Conservation (phyloP, 2,113 vertebrate species). For the Rissa tridactyla region DNA sequence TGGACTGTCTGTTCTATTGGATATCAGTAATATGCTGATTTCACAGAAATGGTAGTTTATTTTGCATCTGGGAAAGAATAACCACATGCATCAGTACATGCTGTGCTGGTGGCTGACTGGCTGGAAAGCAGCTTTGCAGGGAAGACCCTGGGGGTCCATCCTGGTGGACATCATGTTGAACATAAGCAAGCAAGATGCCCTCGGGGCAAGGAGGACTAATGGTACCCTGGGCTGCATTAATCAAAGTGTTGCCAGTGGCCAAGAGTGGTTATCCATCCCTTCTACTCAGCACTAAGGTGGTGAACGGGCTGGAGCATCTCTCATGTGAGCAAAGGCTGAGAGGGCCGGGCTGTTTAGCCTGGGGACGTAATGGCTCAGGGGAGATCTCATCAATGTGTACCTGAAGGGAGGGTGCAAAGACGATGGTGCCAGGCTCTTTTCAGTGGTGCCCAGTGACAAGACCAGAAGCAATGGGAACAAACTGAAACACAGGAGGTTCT, state of each 20-base stretch:
- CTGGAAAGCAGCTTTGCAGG: background rate
- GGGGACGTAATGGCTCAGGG: background rate
- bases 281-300: background rate
- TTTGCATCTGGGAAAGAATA: background rate
- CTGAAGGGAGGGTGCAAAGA: background rate
- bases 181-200: background rate
- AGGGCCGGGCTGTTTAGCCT: background rate
- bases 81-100: background rate
- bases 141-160: background rate
- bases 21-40: background rate
- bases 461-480: background rate
- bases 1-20: background rate
- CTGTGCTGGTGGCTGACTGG: background rate
- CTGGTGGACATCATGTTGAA: background rate
- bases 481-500: background rate
- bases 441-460: background rate
- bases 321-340: background rate
- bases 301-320: background rate
- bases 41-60: background rate
- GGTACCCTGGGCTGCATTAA: background rate
- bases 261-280: background rate
- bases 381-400: too few relatives aligned
- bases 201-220: background rate
- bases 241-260: background rate
- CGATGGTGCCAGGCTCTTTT: accelerated